These are phyloP conservation scores for Prionailurus bengalensis DNA, from an alignment of 2,113 vertebrate genomes.

Conservation along the genomic window DNA sequence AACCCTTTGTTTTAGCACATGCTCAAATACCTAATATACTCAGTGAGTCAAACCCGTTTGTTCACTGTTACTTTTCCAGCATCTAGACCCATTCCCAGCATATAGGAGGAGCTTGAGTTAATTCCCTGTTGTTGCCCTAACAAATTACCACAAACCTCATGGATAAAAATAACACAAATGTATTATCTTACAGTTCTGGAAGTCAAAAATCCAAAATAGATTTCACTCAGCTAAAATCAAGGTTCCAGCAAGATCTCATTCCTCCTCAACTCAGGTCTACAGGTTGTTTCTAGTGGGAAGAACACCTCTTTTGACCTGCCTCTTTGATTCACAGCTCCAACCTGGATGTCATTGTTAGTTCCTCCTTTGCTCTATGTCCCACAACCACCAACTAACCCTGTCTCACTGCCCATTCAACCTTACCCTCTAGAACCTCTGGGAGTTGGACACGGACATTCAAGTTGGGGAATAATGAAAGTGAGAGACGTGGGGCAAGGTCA, in stretches of 20 bases:
- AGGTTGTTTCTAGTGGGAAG: neutral
- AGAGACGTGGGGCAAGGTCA: neutral
- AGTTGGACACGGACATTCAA: neutral
- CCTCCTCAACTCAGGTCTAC: neutral
- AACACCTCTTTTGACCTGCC: neutral
- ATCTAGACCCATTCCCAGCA: neutral
- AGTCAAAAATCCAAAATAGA: neutral
- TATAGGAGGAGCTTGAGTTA: neutral
- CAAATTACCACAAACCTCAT: neutral
- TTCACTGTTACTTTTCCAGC: neutral
- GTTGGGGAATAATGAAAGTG: neutral
- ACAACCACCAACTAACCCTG: neutral
- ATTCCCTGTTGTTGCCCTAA: neutral
- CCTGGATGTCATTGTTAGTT: neutral
- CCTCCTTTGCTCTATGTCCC: neutral
- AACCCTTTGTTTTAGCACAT: neutral
- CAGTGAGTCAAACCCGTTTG: neutral
- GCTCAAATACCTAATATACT: neutral
- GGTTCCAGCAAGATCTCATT: neutral
- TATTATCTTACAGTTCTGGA: neutral
- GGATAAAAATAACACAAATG: neutral
- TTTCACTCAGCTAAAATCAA: neutral
- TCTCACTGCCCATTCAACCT: neutral
- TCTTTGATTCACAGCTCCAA: neutral
- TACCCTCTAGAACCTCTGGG: neutral